phyloP scores from a whole-genome alignment of 64 coral and sea anemone genomes.

The Dendrophyllia cribrosa region DNA sequence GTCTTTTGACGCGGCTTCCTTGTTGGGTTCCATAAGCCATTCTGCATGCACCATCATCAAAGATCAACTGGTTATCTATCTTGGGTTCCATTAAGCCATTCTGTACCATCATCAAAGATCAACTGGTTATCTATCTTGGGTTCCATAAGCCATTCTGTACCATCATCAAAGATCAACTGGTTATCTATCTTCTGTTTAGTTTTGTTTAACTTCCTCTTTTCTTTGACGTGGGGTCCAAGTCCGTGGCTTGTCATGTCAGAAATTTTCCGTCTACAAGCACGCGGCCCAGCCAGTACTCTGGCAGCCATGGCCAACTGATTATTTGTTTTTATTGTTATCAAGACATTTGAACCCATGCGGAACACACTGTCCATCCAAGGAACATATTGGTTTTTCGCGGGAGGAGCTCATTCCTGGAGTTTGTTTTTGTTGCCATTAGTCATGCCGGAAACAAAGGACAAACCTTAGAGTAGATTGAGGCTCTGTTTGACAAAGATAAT shows the following conservation, averaged over 20 bases:
- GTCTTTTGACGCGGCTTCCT: neutral
- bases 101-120: too few species aligned
- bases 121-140: conserved; percentile 83
- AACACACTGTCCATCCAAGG: conserved; percentile 63
- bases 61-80: conserved; percentile 83
- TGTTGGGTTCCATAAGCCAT: conserved; percentile 58
- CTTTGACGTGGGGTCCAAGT: conserved; percentile 76
- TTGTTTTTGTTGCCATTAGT: conserved; percentile 77
- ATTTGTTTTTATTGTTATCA: conserved; percentile 64
- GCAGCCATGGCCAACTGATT: conserved; percentile 67
- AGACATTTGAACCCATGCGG: conserved; percentile 57
- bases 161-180: too few species aligned
- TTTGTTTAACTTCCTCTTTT: conserved; percentile 72
- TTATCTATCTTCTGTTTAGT: conserved; percentile 37
- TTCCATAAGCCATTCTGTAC: too few species aligned
- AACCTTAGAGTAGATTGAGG: conserved; percentile 84
- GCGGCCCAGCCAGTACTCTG: conserved; percentile 58
- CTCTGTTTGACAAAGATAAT: conserved; percentile 67
- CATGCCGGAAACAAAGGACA: conserved; percentile 84
- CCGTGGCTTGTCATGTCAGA: conserved; percentile 92
- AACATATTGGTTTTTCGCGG: conserved; percentile 82
- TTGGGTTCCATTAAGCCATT: too few species aligned
- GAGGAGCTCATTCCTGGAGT: conserved; percentile 67
- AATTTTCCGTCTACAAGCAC: conserved; percentile 70
- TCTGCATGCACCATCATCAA: conserved; percentile 54